phyloP scores from a whole-genome alignment of 2,113 vertebrate genomes.

The Haemorhous mexicanus region DNA sequence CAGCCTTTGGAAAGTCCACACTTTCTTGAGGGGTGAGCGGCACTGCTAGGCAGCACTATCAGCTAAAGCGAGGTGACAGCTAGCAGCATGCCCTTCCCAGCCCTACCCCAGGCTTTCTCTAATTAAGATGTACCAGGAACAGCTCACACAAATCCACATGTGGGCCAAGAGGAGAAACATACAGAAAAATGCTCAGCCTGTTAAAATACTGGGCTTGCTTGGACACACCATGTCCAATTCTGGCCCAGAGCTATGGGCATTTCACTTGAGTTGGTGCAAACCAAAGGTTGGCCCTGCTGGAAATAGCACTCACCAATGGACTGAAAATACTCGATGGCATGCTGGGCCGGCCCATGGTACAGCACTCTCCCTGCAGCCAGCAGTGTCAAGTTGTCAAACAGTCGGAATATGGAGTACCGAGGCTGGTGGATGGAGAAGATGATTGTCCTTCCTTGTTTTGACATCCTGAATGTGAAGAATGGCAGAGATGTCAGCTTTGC shows the following conservation, averaged over 20 bases:
- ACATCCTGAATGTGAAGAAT: constrained; percentile 76
- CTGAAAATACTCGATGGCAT: constrained; percentile 81
- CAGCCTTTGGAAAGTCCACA: neutral
- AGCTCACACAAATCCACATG: neutral
- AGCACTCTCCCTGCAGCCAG: constrained; percentile 83
- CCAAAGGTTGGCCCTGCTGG: neutral
- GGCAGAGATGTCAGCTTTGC: neutral
- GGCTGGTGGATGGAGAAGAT: constrained; percentile 98
- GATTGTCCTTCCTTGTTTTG: constrained; percentile 82
- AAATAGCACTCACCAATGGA: constrained; percentile 72
- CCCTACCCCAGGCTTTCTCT: neutral
- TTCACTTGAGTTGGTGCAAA: neutral
- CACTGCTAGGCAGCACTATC: fast-evolving
- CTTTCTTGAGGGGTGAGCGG: fast-evolving
- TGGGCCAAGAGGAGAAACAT: neutral
- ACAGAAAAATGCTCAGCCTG: neutral
- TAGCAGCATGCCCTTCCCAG: neutral
- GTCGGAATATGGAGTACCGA: constrained; percentile 90
- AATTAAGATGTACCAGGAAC: neutral
- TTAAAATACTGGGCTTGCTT: neutral
- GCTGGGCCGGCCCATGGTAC: constrained; percentile 83
- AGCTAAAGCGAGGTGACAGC: neutral
- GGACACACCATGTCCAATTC: fast-evolving
- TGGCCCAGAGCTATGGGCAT: fast-evolving
- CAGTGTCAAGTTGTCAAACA: constrained; percentile 88